Evolutionary conservation across 2,797 vertebrate genomes (phyloP).

Genomic region (Molothrus ater): DNA sequence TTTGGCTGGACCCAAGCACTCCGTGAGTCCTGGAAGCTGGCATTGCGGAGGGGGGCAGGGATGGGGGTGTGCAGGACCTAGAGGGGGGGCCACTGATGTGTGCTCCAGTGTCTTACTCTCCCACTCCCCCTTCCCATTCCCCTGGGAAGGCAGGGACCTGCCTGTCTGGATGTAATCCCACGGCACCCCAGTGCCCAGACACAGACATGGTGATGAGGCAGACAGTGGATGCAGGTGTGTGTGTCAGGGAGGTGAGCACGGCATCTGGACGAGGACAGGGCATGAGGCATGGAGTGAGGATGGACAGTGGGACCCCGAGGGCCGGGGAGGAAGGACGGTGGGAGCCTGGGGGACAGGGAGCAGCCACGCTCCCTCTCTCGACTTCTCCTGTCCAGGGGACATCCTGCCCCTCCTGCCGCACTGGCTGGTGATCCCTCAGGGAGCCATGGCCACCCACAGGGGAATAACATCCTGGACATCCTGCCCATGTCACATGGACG

Average conservation of each 20-base stretch:
- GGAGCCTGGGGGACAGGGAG: not conserved
- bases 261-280: constrained; percentile 28
- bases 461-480: not conserved
- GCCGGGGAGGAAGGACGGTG: not conserved
- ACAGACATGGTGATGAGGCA: constrained; percentile 70
- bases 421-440: not conserved
- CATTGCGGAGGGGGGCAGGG: constrained; percentile 46
- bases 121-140: not conserved
- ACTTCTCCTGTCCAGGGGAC: not conserved
- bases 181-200: constrained; percentile 62
- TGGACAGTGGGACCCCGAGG: constrained; percentile 16
- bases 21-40: constrained; percentile 69
- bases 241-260: constrained; percentile 38
- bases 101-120: not conserved
- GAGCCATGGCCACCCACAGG: not conserved
- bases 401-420: not conserved
- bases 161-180: not conserved
- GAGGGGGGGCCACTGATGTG: not conserved
- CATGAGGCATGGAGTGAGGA: constrained; percentile 45
- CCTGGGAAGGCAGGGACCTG: constrained; percentile 36
- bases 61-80: constrained; percentile 48
- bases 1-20: constrained; percentile 53
- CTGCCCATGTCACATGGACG: accelerated
- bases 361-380: not conserved
- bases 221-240: constrained; percentile 63